These are phyloP conservation scores for Atherinosoma microstoma DNA, from an alignment of 2,797 vertebrate genomes.

Conservation along the genomic window DNA sequence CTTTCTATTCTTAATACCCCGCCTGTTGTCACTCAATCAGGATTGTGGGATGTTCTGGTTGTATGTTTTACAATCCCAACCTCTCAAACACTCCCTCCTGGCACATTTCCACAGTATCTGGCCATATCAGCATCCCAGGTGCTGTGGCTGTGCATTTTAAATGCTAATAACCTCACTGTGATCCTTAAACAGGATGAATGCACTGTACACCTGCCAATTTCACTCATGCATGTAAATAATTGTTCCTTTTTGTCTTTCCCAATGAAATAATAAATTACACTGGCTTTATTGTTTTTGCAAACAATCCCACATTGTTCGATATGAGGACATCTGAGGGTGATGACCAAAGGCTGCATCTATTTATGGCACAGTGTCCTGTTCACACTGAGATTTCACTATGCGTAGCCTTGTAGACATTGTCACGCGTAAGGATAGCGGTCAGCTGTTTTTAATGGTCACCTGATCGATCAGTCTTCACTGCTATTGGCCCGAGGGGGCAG, in stretches of 20 bases:
- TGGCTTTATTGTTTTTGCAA: neutral
- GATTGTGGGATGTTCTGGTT: neutral
- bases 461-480: slow-evolving; percentile 54
- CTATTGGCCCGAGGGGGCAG: slow-evolving; percentile 61
- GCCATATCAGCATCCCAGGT: slow-evolving; percentile 39
- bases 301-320: neutral
- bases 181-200: slow-evolving; percentile 48
- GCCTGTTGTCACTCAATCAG: neutral
- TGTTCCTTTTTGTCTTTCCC: neutral
- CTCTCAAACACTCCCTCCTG: slow-evolving; percentile 6
- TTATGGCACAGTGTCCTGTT: slow-evolving; percentile 7
- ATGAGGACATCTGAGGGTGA: slow-evolving; percentile 5
- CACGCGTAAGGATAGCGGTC: slow-evolving; percentile 26
- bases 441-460: slow-evolving; percentile 53
- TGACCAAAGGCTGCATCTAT: slow-evolving; percentile 10
- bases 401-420: slow-evolving; percentile 12
- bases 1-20: neutral
- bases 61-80: neutral
- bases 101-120: slow-evolving; percentile 22
- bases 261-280: neutral
- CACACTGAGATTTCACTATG: slow-evolving; percentile 1
- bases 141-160: slow-evolving; percentile 54
- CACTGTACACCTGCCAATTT: slow-evolving; percentile 56
- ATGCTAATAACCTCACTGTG: slow-evolving; percentile 74
- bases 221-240: slow-evolving; percentile 4